phyloP scores from a whole-genome alignment of 2,888 invertebrate genomes.

The Amblyteles armatorius region DNA sequence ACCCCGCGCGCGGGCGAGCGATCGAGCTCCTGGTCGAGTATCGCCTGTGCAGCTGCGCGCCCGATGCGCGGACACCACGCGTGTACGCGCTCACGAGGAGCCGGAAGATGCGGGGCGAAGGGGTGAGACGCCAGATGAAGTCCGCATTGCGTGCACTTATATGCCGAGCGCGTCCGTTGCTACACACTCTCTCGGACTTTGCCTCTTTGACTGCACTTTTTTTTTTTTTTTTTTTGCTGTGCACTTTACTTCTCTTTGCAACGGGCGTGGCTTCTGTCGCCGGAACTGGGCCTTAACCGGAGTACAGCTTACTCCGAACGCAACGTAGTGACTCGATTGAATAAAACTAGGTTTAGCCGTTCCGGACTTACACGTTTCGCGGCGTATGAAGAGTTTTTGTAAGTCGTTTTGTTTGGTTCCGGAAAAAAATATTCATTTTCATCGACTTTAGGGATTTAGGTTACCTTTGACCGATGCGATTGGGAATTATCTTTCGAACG shows the following conservation, averaged over 20 bases:
- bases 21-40: constrained; percentile 56
- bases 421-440: neutral
- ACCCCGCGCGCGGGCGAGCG: constrained; percentile 69
- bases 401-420: neutral
- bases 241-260: neutral
- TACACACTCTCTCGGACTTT: constrained; percentile 28
- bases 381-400: neutral
- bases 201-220: constrained; percentile 26
- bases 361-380: neutral
- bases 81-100: neutral
- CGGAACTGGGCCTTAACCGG: neutral
- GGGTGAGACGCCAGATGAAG: constrained; percentile 7
- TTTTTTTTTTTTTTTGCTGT: constrained; percentile 3
- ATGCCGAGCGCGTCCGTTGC: neutral
- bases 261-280: neutral
- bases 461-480: neutral
- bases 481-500: neutral
- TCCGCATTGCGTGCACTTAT: constrained; percentile 7
- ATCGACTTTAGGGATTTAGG: neutral
- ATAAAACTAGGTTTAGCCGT: neutral
- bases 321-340: neutral
- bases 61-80: neutral
- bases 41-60: constrained; percentile 11
- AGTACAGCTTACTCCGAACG: neutral
- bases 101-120: neutral